phyloP scores from a whole-genome alignment of 2,888 invertebrate species.

The Deroplatys truncata region DNA sequence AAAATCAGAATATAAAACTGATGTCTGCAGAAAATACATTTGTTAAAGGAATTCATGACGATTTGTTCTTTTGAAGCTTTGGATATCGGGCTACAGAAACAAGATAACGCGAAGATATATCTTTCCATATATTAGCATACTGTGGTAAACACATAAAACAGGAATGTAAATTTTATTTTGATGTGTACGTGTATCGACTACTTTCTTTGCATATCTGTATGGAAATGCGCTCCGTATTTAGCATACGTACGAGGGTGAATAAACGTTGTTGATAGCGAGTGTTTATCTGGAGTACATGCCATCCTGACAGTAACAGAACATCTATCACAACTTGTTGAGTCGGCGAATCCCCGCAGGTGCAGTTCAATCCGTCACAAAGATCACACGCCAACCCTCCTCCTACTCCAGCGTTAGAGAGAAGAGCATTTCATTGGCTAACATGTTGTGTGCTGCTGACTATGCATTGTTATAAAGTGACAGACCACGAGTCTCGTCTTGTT shows the following conservation, averaged over 20 bases:
- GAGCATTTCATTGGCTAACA: neutral
- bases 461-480: neutral
- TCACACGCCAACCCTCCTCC: neutral
- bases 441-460: neutral
- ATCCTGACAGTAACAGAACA: neutral
- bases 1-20: too few relatives aligned
- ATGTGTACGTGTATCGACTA: too few relatives aligned
- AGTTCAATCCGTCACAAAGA: neutral
- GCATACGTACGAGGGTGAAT: neutral
- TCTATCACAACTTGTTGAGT: neutral
- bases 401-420: neutral
- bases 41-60: too few relatives aligned
- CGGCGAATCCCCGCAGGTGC: neutral
- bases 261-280: neutral
- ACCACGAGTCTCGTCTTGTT: neutral
- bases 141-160: too few relatives aligned
- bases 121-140: too few relatives aligned
- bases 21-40: too few relatives aligned
- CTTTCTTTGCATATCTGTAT: too few relatives aligned
- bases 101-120: too few relatives aligned
- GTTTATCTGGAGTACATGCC: neutral
- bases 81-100: too few relatives aligned
- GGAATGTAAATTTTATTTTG: too few relatives aligned
- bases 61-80: too few relatives aligned
- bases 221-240: neutral